Percentiles rank a stretch among this genome's conserved stretches.
Evolutionary conservation across 2,113 vertebrate species (phyloP).

Genomic region (Ophthalmolycus amberensis): DNA sequence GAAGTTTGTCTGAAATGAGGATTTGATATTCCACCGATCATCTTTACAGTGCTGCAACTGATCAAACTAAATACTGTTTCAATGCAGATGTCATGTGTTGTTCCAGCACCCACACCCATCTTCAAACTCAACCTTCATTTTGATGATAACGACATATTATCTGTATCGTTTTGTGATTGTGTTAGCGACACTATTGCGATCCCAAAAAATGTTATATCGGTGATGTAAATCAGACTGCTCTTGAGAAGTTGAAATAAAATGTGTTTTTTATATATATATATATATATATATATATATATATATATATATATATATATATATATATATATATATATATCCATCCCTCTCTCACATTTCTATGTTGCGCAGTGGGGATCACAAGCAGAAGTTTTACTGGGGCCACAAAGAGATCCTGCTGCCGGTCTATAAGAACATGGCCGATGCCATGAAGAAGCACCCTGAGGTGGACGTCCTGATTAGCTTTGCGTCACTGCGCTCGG

Average conservation of each 20-base stretch:
- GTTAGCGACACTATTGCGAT: neutral
- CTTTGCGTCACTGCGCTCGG: constrained; percentile 96
- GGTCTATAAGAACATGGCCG: constrained; percentile 96
- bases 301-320: no score
- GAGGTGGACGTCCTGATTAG: constrained; percentile 97
- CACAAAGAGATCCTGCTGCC: constrained; percentile 98
- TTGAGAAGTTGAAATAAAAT: neutral
- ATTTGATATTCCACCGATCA: neutral
- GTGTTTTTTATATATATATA: no score
- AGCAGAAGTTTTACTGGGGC: constrained; percentile 99
- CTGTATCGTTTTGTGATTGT: neutral
- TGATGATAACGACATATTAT: neutral
- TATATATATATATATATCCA: no score
- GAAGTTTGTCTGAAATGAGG: neutral
- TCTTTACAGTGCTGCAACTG: neutral
- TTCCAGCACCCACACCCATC: neutral
- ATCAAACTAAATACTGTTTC: neutral
- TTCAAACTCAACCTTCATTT: neutral
- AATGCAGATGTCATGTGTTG: neutral
- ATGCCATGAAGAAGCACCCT: constrained; percentile 95
- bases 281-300: no score
- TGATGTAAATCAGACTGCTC: neutral
- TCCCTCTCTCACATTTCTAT: neutral
- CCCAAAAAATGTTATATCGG: neutral
- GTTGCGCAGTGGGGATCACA: constrained; percentile 92